These are phyloP conservation scores for Cerastis rubricosa DNA, from an alignment of 2,888 invertebrate species.

Conservation along the genomic window DNA sequence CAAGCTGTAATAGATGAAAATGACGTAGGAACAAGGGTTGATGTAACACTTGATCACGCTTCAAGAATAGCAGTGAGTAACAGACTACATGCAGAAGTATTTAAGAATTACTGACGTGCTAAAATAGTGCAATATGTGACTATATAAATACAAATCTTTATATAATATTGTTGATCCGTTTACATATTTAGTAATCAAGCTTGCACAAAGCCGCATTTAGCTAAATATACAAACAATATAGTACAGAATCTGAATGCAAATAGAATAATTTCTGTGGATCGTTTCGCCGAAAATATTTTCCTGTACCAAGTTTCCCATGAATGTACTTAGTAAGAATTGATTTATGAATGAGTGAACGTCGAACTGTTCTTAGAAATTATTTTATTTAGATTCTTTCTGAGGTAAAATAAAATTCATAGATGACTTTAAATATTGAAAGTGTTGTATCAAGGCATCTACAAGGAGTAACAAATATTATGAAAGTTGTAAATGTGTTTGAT, in stretches of 20 bases:
- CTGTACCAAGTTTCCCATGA: constrained; percentile 12
- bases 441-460: constrained; percentile 22
- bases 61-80: constrained; percentile 53
- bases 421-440: constrained; percentile 18
- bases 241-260: constrained; percentile 1
- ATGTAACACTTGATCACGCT: constrained; percentile 40
- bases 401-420: constrained; percentile 3
- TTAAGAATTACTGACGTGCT: constrained; percentile 24
- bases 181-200: constrained; percentile 49
- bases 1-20: constrained; percentile 19
- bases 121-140: constrained; percentile 40
- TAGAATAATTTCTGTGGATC: constrained; percentile 36
- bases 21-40: constrained; percentile 34
- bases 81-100: constrained; percentile 46
- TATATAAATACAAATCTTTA: constrained; percentile 16
- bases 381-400: constrained; percentile 10
- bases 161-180: constrained; percentile 18
- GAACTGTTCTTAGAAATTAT: constrained; percentile 21
- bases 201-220: constrained; percentile 40
- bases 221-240: constrained; percentile 20
- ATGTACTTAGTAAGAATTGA: constrained; percentile 27
- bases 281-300: constrained; percentile 28
- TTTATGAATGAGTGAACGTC: neutral
- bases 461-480: constrained; percentile 24
- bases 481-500: constrained; percentile 49